Percentiles rank a stretch among this genome's conserved stretches.
Evolutionary conservation across 2,797 vertebrate species (phyloP).

Genomic region (Hephaestus fuliginosus): DNA sequence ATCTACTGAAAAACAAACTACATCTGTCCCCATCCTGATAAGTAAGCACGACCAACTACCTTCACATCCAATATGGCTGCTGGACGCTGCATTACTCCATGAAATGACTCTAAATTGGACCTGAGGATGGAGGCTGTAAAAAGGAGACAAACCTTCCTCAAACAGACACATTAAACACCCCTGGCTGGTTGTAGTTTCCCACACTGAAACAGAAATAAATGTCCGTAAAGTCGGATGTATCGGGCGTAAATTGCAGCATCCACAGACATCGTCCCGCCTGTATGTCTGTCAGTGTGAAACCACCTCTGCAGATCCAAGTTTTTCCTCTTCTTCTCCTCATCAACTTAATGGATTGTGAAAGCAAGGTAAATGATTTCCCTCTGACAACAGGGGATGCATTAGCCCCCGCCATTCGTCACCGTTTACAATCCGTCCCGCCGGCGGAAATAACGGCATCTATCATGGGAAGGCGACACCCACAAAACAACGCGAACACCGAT

Average conservation of each 20-base stretch:
- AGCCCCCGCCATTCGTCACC: slow-evolving; percentile 63
- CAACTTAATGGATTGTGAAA: slow-evolving; percentile 64
- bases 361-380: slow-evolving; percentile 67
- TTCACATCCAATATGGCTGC: not conserved
- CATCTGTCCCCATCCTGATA: not conserved
- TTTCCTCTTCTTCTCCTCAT: slow-evolving; percentile 22
- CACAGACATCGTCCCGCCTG: not conserved
- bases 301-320: slow-evolving; percentile 32
- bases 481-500: slow-evolving; percentile 61
- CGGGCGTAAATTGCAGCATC: not conserved
- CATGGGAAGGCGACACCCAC: slow-evolving; percentile 52
- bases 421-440: slow-evolving; percentile 64
- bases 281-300: slow-evolving; percentile 17
- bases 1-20: not conserved
- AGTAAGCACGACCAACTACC: not conserved
- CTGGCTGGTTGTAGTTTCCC: not conserved
- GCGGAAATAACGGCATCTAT: slow-evolving; percentile 69
- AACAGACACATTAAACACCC: not conserved
- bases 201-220: not conserved
- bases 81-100: not conserved
- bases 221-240: not conserved
- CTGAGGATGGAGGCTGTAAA: not conserved
- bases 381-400: slow-evolving; percentile 64
- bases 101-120: not conserved
- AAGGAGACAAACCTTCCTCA: not conserved